phyloP scores from a whole-genome alignment of 2,797 vertebrate species.

The Hirundo rustica region DNA sequence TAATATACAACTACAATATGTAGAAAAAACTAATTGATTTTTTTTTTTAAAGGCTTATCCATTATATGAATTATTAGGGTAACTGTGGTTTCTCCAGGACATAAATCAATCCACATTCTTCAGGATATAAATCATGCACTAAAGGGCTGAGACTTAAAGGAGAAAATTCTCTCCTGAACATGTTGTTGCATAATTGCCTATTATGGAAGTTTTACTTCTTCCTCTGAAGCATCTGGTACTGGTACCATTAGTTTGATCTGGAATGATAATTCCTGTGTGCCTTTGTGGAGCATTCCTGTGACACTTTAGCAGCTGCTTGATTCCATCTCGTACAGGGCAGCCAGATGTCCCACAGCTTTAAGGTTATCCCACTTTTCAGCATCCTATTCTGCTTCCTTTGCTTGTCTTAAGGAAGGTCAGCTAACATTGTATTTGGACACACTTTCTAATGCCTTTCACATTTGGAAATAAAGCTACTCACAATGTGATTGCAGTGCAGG shows the following conservation, averaged over 20 bases:
- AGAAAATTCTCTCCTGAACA: not conserved
- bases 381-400: not conserved
- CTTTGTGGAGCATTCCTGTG: constrained; percentile 35
- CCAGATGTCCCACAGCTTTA: constrained; percentile 58
- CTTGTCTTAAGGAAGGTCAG: not conserved
- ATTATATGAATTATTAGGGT: not conserved
- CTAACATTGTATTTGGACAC: not conserved
- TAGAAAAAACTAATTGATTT: not conserved
- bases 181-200: constrained; percentile 44
- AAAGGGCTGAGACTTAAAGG: constrained; percentile 25
- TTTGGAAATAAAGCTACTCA: not conserved
- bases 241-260: constrained; percentile 55
- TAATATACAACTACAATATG: not conserved
- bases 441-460: not conserved
- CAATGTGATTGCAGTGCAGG: not conserved
- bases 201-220: constrained; percentile 54
- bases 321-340: constrained; percentile 13
- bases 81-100: constrained; percentile 16
- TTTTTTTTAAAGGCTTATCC: not conserved
- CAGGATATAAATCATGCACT: constrained; percentile 21
- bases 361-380: constrained; percentile 10
- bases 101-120: constrained; percentile 58
- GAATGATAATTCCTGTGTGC: not conserved
- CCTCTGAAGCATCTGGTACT: constrained; percentile 58
- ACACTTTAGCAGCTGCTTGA: constrained; percentile 55